These are phyloP conservation scores for Octodon degus DNA, from an alignment of 2,113 vertebrate species.

Conservation along the genomic window DNA sequence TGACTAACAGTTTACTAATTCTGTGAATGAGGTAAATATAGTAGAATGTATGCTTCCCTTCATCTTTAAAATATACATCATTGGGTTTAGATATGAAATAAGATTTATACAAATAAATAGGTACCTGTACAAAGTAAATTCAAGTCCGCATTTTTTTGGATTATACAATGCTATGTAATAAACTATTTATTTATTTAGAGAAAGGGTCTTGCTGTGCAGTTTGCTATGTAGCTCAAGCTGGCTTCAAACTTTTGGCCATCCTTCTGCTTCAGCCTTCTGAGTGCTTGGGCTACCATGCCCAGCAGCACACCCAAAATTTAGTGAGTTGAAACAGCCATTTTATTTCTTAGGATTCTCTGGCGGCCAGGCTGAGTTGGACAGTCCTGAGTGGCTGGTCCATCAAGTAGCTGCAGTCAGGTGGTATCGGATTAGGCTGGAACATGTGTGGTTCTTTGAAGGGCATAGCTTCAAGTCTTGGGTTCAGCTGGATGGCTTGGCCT, in stretches of 20 bases:
- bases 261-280: neutral
- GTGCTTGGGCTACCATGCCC: neutral
- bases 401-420: neutral
- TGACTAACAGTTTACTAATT: neutral
- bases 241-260: neutral
- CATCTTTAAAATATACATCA: neutral
- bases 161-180: neutral
- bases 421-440: neutral
- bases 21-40: neutral
- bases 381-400: neutral
- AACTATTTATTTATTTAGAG: neutral
- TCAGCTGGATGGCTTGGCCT: neutral
- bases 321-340: slow-evolving; percentile 16
- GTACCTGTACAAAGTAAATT: neutral
- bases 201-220: neutral
- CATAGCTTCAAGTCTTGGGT: neutral
- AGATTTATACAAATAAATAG: neutral
- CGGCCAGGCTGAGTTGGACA: neutral
- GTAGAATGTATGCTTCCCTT: neutral
- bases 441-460: neutral
- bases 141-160: neutral
- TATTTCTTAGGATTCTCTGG: neutral
- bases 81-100: neutral
- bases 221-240: neutral
- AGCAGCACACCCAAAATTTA: neutral